These are phyloP conservation scores for Nothobranchius kuhntae DNA, from an alignment of 2,113 vertebrate genomes.

Conservation along the genomic window DNA sequence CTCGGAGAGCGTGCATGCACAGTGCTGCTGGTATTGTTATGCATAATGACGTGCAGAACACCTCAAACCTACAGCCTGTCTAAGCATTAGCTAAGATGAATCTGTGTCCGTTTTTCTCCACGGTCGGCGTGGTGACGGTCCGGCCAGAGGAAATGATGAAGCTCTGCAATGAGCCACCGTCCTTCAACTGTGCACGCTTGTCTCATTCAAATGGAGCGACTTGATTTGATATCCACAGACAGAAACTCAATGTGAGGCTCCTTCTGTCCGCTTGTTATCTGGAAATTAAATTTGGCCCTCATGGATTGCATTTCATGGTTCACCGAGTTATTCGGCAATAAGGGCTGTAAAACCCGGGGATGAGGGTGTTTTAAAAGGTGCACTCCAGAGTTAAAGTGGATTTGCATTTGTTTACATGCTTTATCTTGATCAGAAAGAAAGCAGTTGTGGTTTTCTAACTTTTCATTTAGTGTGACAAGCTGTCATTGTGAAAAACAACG, in stretches of 20 bases:
- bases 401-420: slow-evolving; percentile 15
- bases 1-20: not conserved
- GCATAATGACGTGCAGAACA: not conserved
- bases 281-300: slow-evolving; percentile 69
- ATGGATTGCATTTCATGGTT: slow-evolving; percentile 72
- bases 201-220: slow-evolving; percentile 60
- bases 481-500: slow-evolving; percentile 6
- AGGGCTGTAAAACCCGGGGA: slow-evolving; percentile 28
- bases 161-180: slow-evolving; percentile 38
- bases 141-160: slow-evolving; percentile 9
- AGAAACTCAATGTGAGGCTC: slow-evolving; percentile 62
- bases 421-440: slow-evolving; percentile 1
- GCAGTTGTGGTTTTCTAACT: slow-evolving; percentile 3
- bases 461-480: slow-evolving; percentile 14
- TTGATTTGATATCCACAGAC: slow-evolving; percentile 69
- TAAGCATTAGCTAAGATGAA: not conserved
- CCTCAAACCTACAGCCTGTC: slow-evolving; percentile 1
- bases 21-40: slow-evolving; percentile 9
- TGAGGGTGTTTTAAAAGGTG: slow-evolving; percentile 49
- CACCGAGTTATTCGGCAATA: slow-evolving; percentile 51
- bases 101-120: not conserved
- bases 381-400: slow-evolving; percentile 18
- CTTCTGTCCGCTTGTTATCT: slow-evolving; percentile 66
- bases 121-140: slow-evolving; percentile 9
- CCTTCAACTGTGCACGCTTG: slow-evolving; percentile 43